Evolutionary conservation across 2,113 vertebrate genomes (phyloP).

Genomic region (Aspiorhynchus laticeps): DNA sequence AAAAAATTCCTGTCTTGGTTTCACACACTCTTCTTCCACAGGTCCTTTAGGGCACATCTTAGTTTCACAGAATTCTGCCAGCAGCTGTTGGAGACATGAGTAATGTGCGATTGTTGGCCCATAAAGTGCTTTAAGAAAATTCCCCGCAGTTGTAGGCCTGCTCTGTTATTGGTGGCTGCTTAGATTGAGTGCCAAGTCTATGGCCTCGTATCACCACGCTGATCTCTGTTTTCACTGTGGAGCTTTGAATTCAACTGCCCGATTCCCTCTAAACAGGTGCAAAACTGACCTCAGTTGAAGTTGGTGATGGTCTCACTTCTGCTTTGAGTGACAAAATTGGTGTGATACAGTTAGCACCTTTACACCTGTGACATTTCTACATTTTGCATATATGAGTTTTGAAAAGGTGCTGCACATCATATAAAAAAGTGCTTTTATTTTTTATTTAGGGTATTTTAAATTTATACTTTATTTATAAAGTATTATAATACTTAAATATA

Average conservation of each 20-base stretch:
- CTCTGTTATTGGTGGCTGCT: slow-evolving; percentile 22
- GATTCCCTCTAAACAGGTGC: slow-evolving; percentile 44
- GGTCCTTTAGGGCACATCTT: slow-evolving; percentile 24
- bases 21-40: slow-evolving; percentile 28
- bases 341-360: slow-evolving; percentile 4
- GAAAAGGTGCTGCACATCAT: background rate
- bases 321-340: slow-evolving; percentile 15
- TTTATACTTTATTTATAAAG: background rate
- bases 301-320: slow-evolving; percentile 15
- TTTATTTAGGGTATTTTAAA: too few species aligned
- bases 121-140: slow-evolving; percentile 37
- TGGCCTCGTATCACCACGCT: slow-evolving; percentile 5
- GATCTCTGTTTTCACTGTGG: slow-evolving; percentile 41
- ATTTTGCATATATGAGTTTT: background rate
- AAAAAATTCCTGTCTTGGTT: background rate
- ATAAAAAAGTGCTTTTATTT: background rate
- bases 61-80: slow-evolving; percentile 3
- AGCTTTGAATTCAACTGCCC: slow-evolving; percentile 29
- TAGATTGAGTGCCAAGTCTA: slow-evolving; percentile 26
- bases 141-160: slow-evolving; percentile 30
- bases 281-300: slow-evolving; percentile 8
- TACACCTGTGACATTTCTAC: slow-evolving; percentile 6
- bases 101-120: slow-evolving; percentile 39
- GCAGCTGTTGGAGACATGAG: slow-evolving; percentile 43
- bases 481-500: too few species aligned